Base-by-base conservation (phyloP, 2,888 invertebrate species). In the Steromphala cineraria region DNA sequence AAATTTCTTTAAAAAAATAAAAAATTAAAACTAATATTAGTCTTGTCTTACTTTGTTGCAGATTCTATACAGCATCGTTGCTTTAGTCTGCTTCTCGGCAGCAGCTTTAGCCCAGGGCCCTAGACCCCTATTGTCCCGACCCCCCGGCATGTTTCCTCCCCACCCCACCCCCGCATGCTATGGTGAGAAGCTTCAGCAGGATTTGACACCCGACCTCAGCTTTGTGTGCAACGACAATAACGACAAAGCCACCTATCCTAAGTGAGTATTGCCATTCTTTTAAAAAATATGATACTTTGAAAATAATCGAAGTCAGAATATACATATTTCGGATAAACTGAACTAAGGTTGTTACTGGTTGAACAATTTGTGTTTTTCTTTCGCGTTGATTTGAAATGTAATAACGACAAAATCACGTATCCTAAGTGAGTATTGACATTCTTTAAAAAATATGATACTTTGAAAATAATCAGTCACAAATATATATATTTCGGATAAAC, bases 181-280 rank as follows among this genome's bases (percentile, higher is more conserved):
- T 40, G 19, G 19, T 19, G n/a, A 71, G 40, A 15, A n/a, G 19
- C 71, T 71, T 7, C 2, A 7, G 15, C 8, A 31, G 15, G 71
- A 71, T 13, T 36, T 15, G 71, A 71, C 17, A n/a, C 36, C 19
- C 36, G 71, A 71, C 19, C 71, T 71, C 17, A 71, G 71, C 71
- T 71, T 71, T 71, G 71, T 71, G 8, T 71, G 71, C 71, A 71
- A 71, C 31, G 71, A 71, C 10, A n/a, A 55, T 55, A 3, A n/a
- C n/a, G n/a, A n/a, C 55, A 2, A 55, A 10, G 2, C 19, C 55
- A 4, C 3, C 3, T 55, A 55, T 55, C 55, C 55, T 10, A 4
- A n/a, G 55, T 55, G 13, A 5, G 55, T 55, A 55, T 55, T 55
- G n/a, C 4, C 13, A 55, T 55, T 19, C 13, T 55, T 55, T n/a